These are phyloP conservation scores for Lucilia sericata DNA, from an alignment of 1,140 invertebrate species.

Conservation along the genomic window DNA sequence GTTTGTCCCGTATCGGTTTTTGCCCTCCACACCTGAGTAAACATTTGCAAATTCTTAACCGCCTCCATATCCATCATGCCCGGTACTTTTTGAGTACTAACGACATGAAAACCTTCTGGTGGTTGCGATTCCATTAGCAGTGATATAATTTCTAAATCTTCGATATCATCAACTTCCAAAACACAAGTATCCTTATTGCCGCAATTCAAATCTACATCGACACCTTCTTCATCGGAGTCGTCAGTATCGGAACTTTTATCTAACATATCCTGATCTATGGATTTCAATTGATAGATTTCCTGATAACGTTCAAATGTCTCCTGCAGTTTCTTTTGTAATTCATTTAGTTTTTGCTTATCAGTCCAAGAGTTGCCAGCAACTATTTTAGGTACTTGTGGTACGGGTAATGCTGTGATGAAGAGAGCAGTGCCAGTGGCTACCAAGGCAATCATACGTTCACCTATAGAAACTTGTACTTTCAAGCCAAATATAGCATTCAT, in stretches of 20 bases:
- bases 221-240: slow-evolving; percentile 79
- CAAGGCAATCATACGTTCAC: slow-evolving; percentile 87
- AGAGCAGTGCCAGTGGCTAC: slow-evolving; percentile 90
- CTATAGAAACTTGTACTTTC: slow-evolving; percentile 86
- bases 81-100: slow-evolving; percentile 85
- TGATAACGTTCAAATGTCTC: slow-evolving; percentile 78
- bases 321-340: slow-evolving; percentile 75
- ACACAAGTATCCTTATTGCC: slow-evolving; percentile 88
- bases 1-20: slow-evolving; percentile 74
- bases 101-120: slow-evolving; percentile 84
- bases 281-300: slow-evolving; percentile 77
- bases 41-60: slow-evolving; percentile 86
- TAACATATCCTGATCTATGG: slow-evolving; percentile 59
- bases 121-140: slow-evolving; percentile 82
- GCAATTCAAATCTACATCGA: slow-evolving; percentile 80
- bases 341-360: slow-evolving; percentile 73
- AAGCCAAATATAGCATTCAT: slow-evolving; percentile 94
- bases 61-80: slow-evolving; percentile 77
- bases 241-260: slow-evolving; percentile 73
- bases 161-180: slow-evolving; percentile 88
- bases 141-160: slow-evolving; percentile 85
- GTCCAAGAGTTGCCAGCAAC: slow-evolving; percentile 75
- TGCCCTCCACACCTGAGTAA: slow-evolving; percentile 84
- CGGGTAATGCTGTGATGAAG: slow-evolving; percentile 80
- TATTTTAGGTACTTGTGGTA: slow-evolving; percentile 76